These are phyloP conservation scores for Eulimnadia texana DNA, from an alignment of 1,140 invertebrate species.

Conservation along the genomic window DNA sequence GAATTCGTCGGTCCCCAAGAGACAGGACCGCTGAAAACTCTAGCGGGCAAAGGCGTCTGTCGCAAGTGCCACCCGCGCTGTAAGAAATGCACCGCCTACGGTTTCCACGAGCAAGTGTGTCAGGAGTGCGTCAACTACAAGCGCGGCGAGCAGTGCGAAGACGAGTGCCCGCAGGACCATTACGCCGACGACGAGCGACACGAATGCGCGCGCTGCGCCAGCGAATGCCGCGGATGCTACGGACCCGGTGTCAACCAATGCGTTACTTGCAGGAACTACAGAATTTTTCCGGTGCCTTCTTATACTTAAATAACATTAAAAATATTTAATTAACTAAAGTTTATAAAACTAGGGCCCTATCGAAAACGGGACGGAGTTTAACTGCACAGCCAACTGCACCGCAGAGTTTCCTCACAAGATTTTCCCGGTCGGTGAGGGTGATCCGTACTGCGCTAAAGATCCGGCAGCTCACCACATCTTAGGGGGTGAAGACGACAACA, in stretches of 20 bases:
- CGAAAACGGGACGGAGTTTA: slow-evolving; percentile 50
- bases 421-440: slow-evolving; percentile 49
- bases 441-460: slow-evolving; percentile 63
- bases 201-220: slow-evolving; percentile 60
- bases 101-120: slow-evolving; percentile 64
- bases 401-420: slow-evolving; percentile 58
- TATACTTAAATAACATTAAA: background rate
- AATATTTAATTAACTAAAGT: too few relatives aligned
- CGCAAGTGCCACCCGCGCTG: slow-evolving; percentile 80
- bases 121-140: slow-evolving; percentile 71
- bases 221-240: slow-evolving; percentile 67
- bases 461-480: slow-evolving; percentile 24
- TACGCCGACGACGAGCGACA: slow-evolving; percentile 49
- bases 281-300: slow-evolving; percentile 41
- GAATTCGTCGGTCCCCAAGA: slow-evolving; percentile 66
- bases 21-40: slow-evolving; percentile 44
- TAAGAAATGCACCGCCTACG: slow-evolving; percentile 72
- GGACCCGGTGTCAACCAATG: slow-evolving; percentile 67
- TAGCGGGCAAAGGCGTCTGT: slow-evolving; percentile 67
- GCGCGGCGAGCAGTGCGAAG: slow-evolving; percentile 74
- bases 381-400: slow-evolving; percentile 75
- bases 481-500: slow-evolving; percentile 41
- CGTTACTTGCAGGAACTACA: slow-evolving; percentile 66
- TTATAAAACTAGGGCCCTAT: background rate
- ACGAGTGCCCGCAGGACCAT: slow-evolving; percentile 71